Evolutionary conservation across 2,888 invertebrate genomes (phyloP), one percentile per base, ranked within the genome.

Genomic region (Ligdia adustata): DNA sequence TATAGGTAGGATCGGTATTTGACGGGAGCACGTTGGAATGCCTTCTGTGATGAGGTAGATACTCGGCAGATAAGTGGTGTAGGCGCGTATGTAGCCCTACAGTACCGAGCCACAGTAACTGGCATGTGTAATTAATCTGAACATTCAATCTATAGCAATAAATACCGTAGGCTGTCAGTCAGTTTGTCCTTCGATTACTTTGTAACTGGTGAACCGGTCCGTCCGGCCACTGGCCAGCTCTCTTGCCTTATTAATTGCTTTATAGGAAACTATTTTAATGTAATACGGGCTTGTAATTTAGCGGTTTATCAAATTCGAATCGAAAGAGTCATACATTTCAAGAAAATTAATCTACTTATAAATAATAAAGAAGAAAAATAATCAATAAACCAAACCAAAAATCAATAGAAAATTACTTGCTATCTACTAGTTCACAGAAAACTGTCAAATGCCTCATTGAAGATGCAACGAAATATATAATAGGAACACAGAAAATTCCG

Each of bases 91-190:
- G 52, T 40, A 44, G 52, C 27, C 31, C 38, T 41, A 34, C 7
- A 37, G 32, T 37, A 50, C 52, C 37, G 72, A 69, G 69, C 64
- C 64, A 64, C 63, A 61, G 28, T 9, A 39, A 39, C 48, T 28
- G 48, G 77, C 72, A 77, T 81, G 71, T 78, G 79, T 81, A 83
- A 81, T 82, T 82, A 81, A 81, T 82, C 79, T 79, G 69, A 73
- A 76, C 76, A 76, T 77, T 81, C 73, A 75, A 81, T 82, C 79
- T 82, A 79, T 74, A 80, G 74, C 79, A 79, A 80, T 79, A 82
- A 81, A 82, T 81, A 80, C 79, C 73, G 75, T 76, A 68, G 68
- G 69, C 69, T 77, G 79, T 76, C 70, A 69, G 73, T 75, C 74
- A 70, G 79, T 78, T 66, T 81, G 82, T 82, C 82, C 82, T 83